Percentiles rank a stretch among this genome's conserved stretches.
phyloP scores from a whole-genome alignment of 64 coral and sea anemone genomes.

The Exaiptasia diaphana region DNA sequence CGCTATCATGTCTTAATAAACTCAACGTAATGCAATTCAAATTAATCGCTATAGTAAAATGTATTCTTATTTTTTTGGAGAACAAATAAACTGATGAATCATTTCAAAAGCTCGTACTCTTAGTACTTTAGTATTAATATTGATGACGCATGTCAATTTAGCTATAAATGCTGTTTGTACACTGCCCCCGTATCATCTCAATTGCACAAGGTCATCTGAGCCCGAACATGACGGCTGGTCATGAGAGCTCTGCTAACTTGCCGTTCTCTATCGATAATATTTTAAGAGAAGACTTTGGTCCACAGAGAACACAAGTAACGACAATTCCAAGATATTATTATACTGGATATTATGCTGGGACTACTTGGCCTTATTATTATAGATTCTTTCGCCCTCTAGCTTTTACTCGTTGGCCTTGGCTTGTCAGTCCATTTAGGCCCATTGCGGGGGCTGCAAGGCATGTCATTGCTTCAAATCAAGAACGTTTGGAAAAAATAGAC shows the following conservation, averaged over 20 bases:
- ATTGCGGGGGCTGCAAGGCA: too few species aligned
- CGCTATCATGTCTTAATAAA: too few species aligned
- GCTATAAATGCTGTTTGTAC: background rate
- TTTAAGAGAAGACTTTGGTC: background rate
- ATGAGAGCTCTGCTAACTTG: background rate
- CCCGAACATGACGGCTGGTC: background rate
- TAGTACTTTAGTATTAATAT: too few species aligned
- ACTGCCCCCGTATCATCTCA: background rate
- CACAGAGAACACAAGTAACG: background rate
- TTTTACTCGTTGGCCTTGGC: too few species aligned
- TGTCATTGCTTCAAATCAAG: too few species aligned
- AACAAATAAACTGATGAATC: background rate
- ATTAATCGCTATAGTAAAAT: too few species aligned
- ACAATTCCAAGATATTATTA: background rate
- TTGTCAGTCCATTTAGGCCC: too few species aligned
- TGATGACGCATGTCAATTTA: background rate
- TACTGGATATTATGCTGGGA: background rate
- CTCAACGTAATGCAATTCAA: too few species aligned
- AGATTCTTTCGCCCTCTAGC: too few species aligned
- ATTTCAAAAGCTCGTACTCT: background rate
- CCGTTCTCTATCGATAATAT: constrained; percentile 3
- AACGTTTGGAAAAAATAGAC: too few species aligned
- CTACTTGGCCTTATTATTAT: background rate
- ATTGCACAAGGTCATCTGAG: background rate
- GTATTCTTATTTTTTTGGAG: background rate